phyloP scores from a whole-genome alignment of 2,888 invertebrate species.

The Parnassius smintheus region DNA sequence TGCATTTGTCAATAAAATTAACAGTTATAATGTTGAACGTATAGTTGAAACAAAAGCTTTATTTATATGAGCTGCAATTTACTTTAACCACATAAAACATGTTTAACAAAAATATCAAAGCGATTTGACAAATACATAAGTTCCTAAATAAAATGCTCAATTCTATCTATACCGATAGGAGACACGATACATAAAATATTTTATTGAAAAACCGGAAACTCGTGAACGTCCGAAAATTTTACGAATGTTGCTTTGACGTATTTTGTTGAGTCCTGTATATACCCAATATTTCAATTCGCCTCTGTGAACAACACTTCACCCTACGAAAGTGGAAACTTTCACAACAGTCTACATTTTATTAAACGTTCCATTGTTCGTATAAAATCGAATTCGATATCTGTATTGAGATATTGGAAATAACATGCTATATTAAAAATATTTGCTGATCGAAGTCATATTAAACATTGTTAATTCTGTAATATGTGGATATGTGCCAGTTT shows the following conservation, averaged over 20 bases:
- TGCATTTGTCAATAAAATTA: too few species aligned
- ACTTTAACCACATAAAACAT: too few species aligned
- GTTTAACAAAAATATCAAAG: too few species aligned
- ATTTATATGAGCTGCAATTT: too few species aligned
- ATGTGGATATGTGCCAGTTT: not conserved
- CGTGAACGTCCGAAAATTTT: constrained; percentile 35
- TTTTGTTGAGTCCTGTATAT: constrained; percentile 43
- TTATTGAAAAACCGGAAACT: constrained; percentile 25
- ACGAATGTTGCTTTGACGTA: constrained; percentile 43
- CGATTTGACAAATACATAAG: not conserved
- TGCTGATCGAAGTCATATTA: too few species aligned
- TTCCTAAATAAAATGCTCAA: constrained; percentile 15
- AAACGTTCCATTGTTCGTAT: constrained; percentile 42
- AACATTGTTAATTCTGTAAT: too few species aligned
- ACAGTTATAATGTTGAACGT: too few species aligned
- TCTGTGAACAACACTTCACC: constrained; percentile 48
- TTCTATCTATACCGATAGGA: constrained; percentile 3
- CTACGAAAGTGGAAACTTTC: constrained; percentile 48
- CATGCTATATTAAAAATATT: too few species aligned
- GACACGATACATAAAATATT: constrained; percentile 9
- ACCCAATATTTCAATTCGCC: constrained; percentile 42
- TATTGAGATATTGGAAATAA: constrained; percentile 23
- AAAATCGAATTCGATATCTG: constrained; percentile 23
- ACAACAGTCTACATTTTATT: constrained; percentile 54
- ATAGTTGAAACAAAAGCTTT: too few species aligned